Evolutionary conservation across 2,797 vertebrate species (phyloP).

Genomic region (Liparis tanakae): DNA sequence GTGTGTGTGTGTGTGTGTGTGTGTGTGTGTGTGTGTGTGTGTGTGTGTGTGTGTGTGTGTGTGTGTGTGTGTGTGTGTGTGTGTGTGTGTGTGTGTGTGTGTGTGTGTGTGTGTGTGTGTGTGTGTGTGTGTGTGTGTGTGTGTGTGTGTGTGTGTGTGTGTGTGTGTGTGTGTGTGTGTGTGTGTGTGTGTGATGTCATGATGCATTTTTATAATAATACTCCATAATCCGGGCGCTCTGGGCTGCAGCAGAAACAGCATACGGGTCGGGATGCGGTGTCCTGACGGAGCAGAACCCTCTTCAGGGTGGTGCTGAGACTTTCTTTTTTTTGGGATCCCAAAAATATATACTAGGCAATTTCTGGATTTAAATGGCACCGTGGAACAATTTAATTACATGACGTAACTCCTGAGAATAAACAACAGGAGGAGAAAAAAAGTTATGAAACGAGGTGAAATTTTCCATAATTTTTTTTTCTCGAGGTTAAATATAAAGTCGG

Average conservation of each 20-base stretch:
- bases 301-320: neutral
- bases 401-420: neutral
- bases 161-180: too few relatives aligned
- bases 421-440: neutral
- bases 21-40: too few relatives aligned
- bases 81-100: too few relatives aligned
- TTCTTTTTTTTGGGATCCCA: neutral
- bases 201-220: constrained; percentile 1
- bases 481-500: neutral
- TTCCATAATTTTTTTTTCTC: neutral
- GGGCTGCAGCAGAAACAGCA: neutral
- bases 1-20: too few relatives aligned
- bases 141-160: too few relatives aligned
- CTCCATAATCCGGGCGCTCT: neutral
- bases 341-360: constrained; percentile 11
- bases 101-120: too few relatives aligned
- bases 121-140: too few relatives aligned
- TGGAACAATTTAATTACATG: constrained; percentile 7
- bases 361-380: neutral
- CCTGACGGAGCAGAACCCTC: neutral
- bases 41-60: too few relatives aligned
- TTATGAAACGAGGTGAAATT: neutral
- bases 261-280: constrained; percentile 25
- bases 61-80: too few relatives aligned
- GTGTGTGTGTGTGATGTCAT: constrained; percentile 14